phyloP scores from a whole-genome alignment of 2,113 vertebrate genomes.

The Thryonomys swinderianus region DNA sequence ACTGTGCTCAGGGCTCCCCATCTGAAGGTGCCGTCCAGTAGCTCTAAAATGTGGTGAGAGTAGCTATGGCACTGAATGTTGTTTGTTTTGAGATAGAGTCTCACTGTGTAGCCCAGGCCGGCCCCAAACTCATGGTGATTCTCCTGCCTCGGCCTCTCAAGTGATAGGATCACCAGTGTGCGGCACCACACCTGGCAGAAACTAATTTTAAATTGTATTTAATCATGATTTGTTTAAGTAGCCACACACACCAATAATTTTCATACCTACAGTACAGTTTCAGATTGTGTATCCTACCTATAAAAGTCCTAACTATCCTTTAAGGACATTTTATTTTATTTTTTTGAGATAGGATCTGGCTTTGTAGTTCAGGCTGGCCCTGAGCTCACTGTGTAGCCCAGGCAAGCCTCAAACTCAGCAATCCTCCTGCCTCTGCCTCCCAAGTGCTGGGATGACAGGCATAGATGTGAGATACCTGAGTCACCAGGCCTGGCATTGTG shows the following conservation, averaged over 20 bases:
- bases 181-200: neutral
- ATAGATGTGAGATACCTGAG: no score
- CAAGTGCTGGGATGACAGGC: no score
- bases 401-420: no score
- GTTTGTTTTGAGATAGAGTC: neutral
- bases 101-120: neutral
- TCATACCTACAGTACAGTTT: neutral
- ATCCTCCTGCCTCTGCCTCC: no score
- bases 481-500: no score
- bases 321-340: constrained; percentile 10
- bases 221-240: constrained; percentile 28
- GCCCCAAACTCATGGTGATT: neutral
- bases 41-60: neutral
- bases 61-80: neutral
- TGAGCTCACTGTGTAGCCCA: no score
- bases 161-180: neutral
- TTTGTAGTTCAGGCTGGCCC: no score
- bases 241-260: neutral
- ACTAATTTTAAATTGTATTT: neutral
- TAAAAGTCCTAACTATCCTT: neutral
- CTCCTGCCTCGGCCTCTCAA: neutral
- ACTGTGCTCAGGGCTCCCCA: neutral
- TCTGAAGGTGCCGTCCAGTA: neutral
- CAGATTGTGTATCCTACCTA: neutral
- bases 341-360: no score